A percentile compares a stretch with the other conserved stretches of the same genome.
Conservation (phyloP, 2,888 invertebrate species). For the Acanthacorydalis orientalis region DNA sequence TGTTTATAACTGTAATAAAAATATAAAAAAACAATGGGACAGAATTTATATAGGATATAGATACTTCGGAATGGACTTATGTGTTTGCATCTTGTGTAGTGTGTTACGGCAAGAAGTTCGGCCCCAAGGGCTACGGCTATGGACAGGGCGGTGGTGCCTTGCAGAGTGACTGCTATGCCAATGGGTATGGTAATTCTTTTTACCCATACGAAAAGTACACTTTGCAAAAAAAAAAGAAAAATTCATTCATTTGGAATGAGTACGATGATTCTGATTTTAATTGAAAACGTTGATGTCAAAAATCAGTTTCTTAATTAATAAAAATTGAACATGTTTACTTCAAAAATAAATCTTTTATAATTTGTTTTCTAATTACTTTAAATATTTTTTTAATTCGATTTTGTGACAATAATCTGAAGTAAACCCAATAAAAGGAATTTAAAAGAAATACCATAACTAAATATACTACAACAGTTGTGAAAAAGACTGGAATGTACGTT, state of each 20-base stretch:
- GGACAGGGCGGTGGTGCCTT: conserved; percentile 91
- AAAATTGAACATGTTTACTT: background rate
- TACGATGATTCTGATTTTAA: too few relatives aligned
- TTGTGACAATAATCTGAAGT: background rate
- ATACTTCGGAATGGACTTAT: too few relatives aligned
- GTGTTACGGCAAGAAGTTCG: conserved; percentile 94
- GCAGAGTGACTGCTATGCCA: conserved; percentile 74
- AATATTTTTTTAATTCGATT: too few relatives aligned
- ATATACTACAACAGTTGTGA: too few relatives aligned
- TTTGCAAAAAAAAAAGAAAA: background rate
- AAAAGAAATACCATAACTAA: too few relatives aligned
- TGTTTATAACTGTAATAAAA: too few relatives aligned
- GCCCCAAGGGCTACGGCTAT: conserved; percentile 94
- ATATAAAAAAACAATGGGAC: too few relatives aligned
- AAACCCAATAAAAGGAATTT: background rate
- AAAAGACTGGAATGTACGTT: background rate
- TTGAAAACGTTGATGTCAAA: too few relatives aligned
- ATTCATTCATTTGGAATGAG: too few relatives aligned
- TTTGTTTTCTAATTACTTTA: background rate
- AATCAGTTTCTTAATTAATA: background rate
- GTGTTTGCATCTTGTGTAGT: conserved; percentile 32
- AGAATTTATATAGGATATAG: too few relatives aligned
- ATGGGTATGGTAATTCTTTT: conserved; percentile 44
- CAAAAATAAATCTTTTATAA: background rate
- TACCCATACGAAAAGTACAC: background rate